These are phyloP conservation scores for Oreochromis spilurus DNA, from an alignment of 2,113 vertebrate genomes.

Conservation along the genomic window DNA sequence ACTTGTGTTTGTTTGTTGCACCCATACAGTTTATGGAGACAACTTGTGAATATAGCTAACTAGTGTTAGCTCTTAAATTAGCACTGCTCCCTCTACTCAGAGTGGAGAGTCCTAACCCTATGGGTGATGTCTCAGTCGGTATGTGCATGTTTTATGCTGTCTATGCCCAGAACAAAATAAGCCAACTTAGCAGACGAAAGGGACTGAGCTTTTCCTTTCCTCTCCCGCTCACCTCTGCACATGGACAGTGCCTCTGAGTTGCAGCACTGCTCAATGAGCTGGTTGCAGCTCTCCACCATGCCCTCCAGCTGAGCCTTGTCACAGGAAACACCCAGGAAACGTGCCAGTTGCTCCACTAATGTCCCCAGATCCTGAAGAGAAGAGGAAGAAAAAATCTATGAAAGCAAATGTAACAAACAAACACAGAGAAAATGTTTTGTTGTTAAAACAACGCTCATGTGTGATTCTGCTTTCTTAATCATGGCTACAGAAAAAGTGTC, in stretches of 20 bases:
- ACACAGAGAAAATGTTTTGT: neutral
- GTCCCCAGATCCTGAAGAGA: conserved; percentile 81
- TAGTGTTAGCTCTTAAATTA: neutral
- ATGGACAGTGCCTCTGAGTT: conserved; percentile 90
- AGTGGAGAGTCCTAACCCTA: neutral
- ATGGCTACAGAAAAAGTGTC: neutral
- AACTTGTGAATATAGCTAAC: neutral
- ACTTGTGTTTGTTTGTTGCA: fast-evolving
- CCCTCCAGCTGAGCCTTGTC: conserved; percentile 92
- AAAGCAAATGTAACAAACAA: neutral
- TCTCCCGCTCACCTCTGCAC: conserved; percentile 82
- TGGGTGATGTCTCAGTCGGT: neutral
- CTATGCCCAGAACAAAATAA: neutral
- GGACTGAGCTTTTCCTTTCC: neutral
- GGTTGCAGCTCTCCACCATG: conserved; percentile 90
- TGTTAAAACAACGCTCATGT: neutral
- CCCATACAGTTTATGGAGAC: neutral
- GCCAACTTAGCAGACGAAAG: neutral
- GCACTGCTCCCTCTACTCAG: neutral
- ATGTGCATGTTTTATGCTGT: neutral
- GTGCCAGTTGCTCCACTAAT: conserved; percentile 85
- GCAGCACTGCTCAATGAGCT: conserved; percentile 94
- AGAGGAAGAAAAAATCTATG: neutral
- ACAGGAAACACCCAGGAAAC: conserved; percentile 90
- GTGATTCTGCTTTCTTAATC: neutral